Percentiles rank a stretch among this genome's conserved stretches.
These are phyloP conservation scores for Diplodus sargus DNA, from an alignment of 2,797 vertebrate genomes.

Conservation along the genomic window DNA sequence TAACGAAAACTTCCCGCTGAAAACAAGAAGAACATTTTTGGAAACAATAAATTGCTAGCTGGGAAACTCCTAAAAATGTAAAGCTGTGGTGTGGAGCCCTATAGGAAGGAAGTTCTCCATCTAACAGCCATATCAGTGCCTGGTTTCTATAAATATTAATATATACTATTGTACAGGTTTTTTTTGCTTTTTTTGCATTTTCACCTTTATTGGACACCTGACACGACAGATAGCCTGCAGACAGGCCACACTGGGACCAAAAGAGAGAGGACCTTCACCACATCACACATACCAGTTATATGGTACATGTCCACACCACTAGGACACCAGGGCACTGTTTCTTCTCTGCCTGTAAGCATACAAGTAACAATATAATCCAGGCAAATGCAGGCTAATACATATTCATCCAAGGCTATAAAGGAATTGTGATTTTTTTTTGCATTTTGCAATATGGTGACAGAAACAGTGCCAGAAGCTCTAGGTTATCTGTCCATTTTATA, in stretches of 20 bases:
- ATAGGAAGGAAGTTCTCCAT: no score
- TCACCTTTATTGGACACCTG: neutral
- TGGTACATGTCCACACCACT: no score
- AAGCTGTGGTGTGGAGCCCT: neutral
- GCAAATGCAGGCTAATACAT: neutral
- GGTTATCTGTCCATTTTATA: constrained; percentile 25
- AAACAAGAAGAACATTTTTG: no score
- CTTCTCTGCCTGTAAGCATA: neutral
- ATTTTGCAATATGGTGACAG: neutral
- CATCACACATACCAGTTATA: no score
- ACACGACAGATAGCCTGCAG: no score
- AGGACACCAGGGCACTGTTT: no score
- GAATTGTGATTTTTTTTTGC: constrained; percentile 5
- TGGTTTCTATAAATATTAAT: no score
- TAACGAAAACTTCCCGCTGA: no score
- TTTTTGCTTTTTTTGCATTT: neutral
- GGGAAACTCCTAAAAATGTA: neutral
- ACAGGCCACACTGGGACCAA: neutral
- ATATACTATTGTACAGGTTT: no score
- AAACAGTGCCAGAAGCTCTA: constrained; percentile 9
- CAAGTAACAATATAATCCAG: neutral
- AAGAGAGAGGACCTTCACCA: neutral
- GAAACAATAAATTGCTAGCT: no score
- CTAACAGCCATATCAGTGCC: neutral
- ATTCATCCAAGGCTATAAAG: neutral